Evolutionary conservation across 2,113 vertebrate species (phyloP), one percentile per base, ranked within the genome.

Genomic region (Eretmochelys imbricata): DNA sequence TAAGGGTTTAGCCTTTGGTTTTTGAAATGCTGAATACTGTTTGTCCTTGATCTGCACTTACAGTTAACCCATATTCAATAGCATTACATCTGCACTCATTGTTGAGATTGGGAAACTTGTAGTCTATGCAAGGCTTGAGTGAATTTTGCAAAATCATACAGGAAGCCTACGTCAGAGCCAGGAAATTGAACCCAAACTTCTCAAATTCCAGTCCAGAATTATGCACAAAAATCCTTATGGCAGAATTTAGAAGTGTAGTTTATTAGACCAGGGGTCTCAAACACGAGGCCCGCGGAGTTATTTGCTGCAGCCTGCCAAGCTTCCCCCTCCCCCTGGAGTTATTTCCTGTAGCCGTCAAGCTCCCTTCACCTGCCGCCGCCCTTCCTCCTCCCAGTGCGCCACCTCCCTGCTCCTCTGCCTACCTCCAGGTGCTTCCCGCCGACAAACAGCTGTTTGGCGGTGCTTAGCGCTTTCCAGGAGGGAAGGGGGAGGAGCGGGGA

Each of bases 11-110:
- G 5, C 48, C 8, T 53, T 87, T 6, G 31, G 78, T 25, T 54
- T 93, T 0, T 0, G 17, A 93, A 69, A 4, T 89, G 4, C 10
- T 46, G 10, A 69, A 11, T 84, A 76, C 82, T 83, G 19, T 65
- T 90, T 55, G 38, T 7, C 50, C 46, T 11, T 42, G 72, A 20
- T 25, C 38, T 65, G 8, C 38, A 46, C 38, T 42, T 75, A 38
- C 12, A 24, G 35, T 42, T 42, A 75, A 42, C 19, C 20, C 16
- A 46, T 51, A 5, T 11, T 92, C 76, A 5, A 0, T 50, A 93
- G 24, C 85, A 24, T 46, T 85, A 76, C 75, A 76, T 20, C 27
- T 31, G 50, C 27, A 42, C 53, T 13, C 12, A 5, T 38, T 54
- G 51, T 51, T 89, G 62, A 80, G 55, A 90, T 46, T 38, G 65